These are phyloP conservation scores for Poeciliopsis paucimaculata DNA, from an alignment of 2,797 vertebrate genomes.

Conservation along the genomic window DNA sequence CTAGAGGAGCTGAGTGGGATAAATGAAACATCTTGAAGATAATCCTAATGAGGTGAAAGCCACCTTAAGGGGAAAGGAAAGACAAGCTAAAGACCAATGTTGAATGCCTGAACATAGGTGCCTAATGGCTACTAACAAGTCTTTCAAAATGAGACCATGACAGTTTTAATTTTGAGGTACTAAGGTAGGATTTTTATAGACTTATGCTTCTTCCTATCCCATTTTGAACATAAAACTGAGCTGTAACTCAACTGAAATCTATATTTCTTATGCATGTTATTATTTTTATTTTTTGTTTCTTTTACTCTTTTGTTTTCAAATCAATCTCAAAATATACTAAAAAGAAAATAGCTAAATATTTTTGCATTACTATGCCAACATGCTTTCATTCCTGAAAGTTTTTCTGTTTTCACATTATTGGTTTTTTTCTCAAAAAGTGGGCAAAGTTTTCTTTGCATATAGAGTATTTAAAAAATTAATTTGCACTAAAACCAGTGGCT, in stretches of 20 bases:
- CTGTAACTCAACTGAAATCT: background rate
- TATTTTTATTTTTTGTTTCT: background rate
- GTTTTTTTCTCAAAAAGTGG: background rate
- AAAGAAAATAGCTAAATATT: background rate
- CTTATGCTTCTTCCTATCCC: too few relatives aligned
- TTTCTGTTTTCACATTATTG: background rate
- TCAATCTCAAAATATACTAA: background rate
- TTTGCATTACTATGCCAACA: background rate
- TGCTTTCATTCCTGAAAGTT: background rate
- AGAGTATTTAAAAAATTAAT: background rate
- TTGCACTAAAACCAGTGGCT: background rate
- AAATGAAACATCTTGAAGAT: too few relatives aligned
- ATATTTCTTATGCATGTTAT: background rate
- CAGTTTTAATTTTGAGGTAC: too few relatives aligned
- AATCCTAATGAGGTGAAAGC: too few relatives aligned
- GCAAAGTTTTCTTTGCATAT: background rate
- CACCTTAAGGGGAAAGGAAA: too few relatives aligned
- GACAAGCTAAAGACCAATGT: too few relatives aligned
- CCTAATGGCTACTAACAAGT: too few relatives aligned
- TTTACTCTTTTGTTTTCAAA: background rate
- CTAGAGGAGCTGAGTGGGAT: too few relatives aligned
- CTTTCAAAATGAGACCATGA: too few relatives aligned
- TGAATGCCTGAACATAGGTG: too few relatives aligned
- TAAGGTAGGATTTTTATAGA: too few relatives aligned
- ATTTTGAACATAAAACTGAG: too few relatives aligned